phyloP scores from a whole-genome alignment of 2,113 vertebrate species.

The Spea bombifrons region DNA sequence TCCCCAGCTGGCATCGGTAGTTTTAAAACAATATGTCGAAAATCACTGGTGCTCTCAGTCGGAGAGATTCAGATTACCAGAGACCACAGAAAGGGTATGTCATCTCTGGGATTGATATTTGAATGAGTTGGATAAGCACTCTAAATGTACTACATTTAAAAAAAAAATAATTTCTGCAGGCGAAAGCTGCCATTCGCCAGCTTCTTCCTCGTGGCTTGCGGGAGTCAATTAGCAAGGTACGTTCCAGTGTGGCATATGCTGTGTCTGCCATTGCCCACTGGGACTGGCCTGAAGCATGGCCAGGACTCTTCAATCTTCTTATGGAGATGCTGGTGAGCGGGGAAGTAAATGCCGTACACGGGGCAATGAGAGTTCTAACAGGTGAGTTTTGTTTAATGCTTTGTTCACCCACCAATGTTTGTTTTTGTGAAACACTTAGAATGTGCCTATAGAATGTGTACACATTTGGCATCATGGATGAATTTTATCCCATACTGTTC shows the following conservation, averaged over 20 bases:
- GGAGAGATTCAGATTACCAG: conserved; percentile 92
- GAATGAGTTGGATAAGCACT: too few relatives aligned
- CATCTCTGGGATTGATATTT: background rate
- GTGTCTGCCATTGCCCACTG: conserved; percentile 96
- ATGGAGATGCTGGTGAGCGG: conserved; percentile 98
- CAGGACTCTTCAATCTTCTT: conserved; percentile 88
- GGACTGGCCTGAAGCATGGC: conserved; percentile 99
- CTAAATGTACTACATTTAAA: too few relatives aligned
- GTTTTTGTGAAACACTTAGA: too few relatives aligned
- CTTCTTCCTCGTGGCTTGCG: conserved; percentile 88
- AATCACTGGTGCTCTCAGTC: conserved; percentile 98
- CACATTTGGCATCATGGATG: too few relatives aligned
- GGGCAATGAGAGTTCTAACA: conserved; percentile 97
- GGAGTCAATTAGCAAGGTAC: conserved; percentile 96
- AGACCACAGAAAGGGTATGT: conserved; percentile 92
- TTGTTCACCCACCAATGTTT: too few relatives aligned
- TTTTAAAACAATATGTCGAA: conserved; percentile 97
- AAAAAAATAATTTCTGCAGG: conserved; percentile 61
- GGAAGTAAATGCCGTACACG: conserved; percentile 88
- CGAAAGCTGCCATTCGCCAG: conserved; percentile 88
- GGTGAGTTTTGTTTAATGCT: conserved; percentile 61
- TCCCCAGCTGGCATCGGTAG: conserved; percentile 87
- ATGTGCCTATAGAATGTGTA: too few relatives aligned
- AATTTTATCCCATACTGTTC: too few relatives aligned
- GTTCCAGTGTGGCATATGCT: conserved; percentile 95